These are phyloP conservation scores for Porphyrio hochstetteri DNA, from an alignment of 2,113 vertebrate genomes.

Conservation along the genomic window DNA sequence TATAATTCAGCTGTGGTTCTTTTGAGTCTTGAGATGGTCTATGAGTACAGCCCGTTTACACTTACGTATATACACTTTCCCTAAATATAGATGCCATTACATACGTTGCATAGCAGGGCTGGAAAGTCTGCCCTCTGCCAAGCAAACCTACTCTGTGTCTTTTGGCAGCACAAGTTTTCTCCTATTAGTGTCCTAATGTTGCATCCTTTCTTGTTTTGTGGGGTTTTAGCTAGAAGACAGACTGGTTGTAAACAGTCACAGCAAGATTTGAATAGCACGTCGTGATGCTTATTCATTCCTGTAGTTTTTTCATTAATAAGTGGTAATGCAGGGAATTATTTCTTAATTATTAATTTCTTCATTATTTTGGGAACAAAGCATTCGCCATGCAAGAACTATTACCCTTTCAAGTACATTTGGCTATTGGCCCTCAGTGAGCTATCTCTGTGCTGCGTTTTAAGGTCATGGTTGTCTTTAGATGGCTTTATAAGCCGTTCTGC, in stretches of 20 bases:
- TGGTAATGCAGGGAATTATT: background rate
- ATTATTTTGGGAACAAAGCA: background rate
- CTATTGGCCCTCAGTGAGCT: background rate
- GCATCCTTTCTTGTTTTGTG: background rate
- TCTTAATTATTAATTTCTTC: too few species aligned
- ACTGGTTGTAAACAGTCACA: background rate
- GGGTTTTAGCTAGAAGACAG: background rate
- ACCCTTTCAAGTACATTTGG: background rate
- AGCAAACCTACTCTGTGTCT: background rate
- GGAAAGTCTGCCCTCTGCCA: background rate
- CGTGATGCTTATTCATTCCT: background rate
- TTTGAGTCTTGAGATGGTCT: background rate
- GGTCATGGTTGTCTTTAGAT: background rate
- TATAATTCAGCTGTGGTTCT: background rate
- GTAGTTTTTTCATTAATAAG: background rate
- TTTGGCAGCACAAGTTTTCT: background rate
- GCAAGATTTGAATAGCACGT: background rate
- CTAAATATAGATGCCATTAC: background rate
- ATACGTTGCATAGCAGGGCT: background rate
- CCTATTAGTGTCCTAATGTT: background rate
- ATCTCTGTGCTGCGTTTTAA: background rate
- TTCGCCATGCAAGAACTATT: background rate
- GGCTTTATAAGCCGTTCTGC: background rate
- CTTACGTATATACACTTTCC: background rate
- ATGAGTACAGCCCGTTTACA: background rate